phyloP scores from a whole-genome alignment of 1,140 invertebrate species.

The Euura saliciscinereae region DNA sequence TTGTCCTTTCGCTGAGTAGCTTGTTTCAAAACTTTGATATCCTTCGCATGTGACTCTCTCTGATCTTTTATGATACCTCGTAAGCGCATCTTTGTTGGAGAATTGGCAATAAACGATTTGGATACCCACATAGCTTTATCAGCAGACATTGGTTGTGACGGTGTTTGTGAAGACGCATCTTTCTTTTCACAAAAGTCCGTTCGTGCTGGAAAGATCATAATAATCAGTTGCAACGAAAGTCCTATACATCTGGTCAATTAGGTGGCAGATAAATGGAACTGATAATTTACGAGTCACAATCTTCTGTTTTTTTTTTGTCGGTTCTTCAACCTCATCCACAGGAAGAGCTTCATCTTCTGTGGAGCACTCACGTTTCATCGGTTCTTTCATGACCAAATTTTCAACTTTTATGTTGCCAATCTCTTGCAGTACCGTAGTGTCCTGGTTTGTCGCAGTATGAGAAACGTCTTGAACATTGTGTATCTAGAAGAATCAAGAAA shows the following conservation, averaged over 20 bases:
- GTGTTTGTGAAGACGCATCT: neutral
- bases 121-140: neutral
- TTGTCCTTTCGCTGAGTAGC: neutral
- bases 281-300: neutral
- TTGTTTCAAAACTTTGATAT: neutral
- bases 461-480: neutral
- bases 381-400: neutral
- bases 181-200: neutral
- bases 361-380: neutral
- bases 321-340: neutral
- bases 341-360: neutral
- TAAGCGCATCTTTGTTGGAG: neutral
- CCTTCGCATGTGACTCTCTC: neutral
- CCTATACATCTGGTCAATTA: neutral
- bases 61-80: neutral
- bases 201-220: neutral
- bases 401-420: neutral
- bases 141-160: neutral
- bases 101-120: neutral
- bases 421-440: neutral
- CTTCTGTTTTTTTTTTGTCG: neutral
- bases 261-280: neutral
- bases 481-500: neutral
- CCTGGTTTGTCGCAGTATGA: neutral
- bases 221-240: neutral